Evolutionary conservation across 2,888 invertebrate species (phyloP).

Genomic region (Watsonalla cultraria): DNA sequence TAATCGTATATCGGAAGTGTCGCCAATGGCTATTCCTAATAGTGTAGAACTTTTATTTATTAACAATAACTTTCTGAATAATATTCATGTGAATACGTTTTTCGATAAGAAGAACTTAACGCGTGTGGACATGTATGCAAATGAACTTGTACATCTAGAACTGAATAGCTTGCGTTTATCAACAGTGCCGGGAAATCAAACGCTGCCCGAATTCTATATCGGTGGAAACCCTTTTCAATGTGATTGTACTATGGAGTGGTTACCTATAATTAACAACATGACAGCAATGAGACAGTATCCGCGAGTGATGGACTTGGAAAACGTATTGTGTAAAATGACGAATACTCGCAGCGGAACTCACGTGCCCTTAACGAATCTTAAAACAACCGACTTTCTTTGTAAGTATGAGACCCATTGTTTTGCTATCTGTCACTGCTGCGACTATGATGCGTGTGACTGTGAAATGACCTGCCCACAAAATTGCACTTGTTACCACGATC

Average conservation of each 20-base stretch:
- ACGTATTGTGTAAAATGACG: conserved; percentile 92
- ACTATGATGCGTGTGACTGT: conserved; percentile 97
- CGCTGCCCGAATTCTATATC: conserved; percentile 92
- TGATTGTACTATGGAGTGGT: conserved; percentile 97
- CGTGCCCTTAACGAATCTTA: conserved; percentile 86
- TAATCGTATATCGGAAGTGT: conserved; percentile 90
- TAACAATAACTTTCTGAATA: conserved; percentile 91
- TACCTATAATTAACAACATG: conserved; percentile 92
- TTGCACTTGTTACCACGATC: conserved; percentile 96
- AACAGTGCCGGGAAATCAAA: conserved; percentile 84
- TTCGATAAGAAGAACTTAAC: conserved; percentile 90
- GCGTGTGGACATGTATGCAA: conserved; percentile 93
- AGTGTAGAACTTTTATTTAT: conserved; percentile 92
- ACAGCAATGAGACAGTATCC: conserved; percentile 90
- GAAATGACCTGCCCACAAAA: conserved; percentile 97
- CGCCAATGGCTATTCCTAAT: conserved; percentile 91
- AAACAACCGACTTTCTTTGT: conserved; percentile 92
- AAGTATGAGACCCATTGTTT: conserved; percentile 96
- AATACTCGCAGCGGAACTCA: conserved; percentile 89
- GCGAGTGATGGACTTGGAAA: conserved; percentile 91
- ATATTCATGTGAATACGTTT: conserved; percentile 91
- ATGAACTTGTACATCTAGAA: conserved; percentile 89
- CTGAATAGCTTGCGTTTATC: conserved; percentile 88
- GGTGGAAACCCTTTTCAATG: conserved; percentile 96
- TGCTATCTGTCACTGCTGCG: conserved; percentile 96